These are phyloP conservation scores for Atta cephalotes DNA, from an alignment of 1,140 invertebrate genomes.

Conservation along the genomic window DNA sequence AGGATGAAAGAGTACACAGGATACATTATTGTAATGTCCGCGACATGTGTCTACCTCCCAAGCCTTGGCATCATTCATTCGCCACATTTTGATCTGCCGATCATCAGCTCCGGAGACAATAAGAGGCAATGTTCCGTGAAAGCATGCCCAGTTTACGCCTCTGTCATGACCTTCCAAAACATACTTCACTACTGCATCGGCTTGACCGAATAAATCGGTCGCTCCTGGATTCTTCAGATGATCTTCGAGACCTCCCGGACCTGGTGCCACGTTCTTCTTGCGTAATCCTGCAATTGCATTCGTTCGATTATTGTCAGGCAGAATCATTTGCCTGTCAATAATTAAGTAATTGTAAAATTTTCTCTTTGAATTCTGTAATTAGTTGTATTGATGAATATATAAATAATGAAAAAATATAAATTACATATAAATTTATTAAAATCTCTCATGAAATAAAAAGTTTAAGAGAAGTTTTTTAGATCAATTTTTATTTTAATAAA, in stretches of 20 bases:
- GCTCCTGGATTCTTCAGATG: constrained; percentile 94
- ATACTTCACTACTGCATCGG: constrained; percentile 99
- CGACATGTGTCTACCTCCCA: constrained; percentile 99
- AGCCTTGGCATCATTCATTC: constrained; percentile 99
- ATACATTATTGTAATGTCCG: constrained; percentile 99
- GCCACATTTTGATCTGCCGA: constrained; percentile 98
- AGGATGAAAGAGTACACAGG: constrained; percentile 98
- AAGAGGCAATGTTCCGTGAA: constrained; percentile 97
- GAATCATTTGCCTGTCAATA: not conserved
- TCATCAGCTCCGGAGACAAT: constrained; percentile 99
- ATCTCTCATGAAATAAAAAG: constrained; percentile 13
- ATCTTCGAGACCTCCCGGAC: constrained; percentile 95
- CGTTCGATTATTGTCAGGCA: not conserved
- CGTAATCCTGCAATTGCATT: constrained; percentile 89
- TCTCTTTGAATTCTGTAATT: not conserved
- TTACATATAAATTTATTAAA: not conserved
- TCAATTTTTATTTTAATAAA: not conserved
- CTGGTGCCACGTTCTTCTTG: constrained; percentile 99
- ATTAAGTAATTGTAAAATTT: not conserved
- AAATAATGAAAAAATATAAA: not conserved
- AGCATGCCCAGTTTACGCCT: constrained; percentile 99
- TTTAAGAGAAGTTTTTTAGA: not conserved
- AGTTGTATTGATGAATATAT: not conserved
- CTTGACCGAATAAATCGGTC: constrained; percentile 98
- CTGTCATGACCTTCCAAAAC: constrained; percentile 98